Percentiles rank a stretch among this genome's conserved stretches.
Conservation (phyloP, 37 sponge, comb jelly and placozoan genomes). For the Trichoplax adhaerens region DNA sequence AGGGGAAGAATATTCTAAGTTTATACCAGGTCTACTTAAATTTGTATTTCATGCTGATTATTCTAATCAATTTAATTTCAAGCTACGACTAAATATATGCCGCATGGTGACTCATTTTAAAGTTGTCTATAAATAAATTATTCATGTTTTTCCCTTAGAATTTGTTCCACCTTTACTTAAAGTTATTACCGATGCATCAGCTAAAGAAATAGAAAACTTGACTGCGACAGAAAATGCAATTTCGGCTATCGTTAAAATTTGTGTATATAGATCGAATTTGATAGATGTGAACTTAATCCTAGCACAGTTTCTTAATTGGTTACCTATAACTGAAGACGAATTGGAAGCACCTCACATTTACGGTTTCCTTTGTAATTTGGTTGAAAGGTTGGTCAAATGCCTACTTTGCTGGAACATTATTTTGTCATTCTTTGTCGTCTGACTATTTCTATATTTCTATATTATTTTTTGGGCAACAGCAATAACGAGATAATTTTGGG, state of each 20-base stretch:
- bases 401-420: conserved; percentile 2
- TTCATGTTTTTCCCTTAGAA: conserved; percentile 14
- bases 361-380: conserved; percentile 79
- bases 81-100: background rate
- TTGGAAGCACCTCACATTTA: conserved; percentile 87
- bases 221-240: conserved; percentile 93
- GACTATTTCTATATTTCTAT: background rate
- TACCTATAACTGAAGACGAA: conserved; percentile 88
- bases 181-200: conserved; percentile 30
- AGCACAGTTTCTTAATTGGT: conserved; percentile 78
- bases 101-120: no score
- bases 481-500: conserved; percentile 65
- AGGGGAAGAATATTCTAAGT: conserved; percentile 18
- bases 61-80: conserved; percentile 2
- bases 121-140: no score
- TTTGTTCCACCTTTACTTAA: conserved; percentile 52
- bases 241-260: conserved; percentile 93
- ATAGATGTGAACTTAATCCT: conserved; percentile 47
- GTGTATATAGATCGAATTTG: conserved; percentile 28
- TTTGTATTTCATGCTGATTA: background rate
- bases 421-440: conserved; percentile 10
- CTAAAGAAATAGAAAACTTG: conserved; percentile 30
- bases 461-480: conserved; percentile 9
- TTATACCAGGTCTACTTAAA: no score
- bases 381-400: conserved; percentile 22